Conservation (phyloP, 2,113 vertebrate genomes). For the Hypomesus transpacificus region DNA sequence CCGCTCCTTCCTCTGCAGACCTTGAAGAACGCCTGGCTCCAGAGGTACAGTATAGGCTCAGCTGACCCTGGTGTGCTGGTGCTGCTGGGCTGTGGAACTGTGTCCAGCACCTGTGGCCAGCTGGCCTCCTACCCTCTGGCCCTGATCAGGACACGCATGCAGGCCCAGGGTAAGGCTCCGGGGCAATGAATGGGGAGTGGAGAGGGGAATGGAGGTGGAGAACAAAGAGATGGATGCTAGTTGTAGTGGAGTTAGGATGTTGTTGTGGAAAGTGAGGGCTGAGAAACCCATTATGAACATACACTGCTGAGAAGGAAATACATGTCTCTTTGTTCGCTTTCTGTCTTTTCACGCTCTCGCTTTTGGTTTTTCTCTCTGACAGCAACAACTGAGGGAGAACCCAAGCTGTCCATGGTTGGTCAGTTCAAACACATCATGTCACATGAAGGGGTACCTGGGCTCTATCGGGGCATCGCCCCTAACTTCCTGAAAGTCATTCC, state of each 20-base stretch:
- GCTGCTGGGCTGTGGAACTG: slow-evolving; percentile 82
- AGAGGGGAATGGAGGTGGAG: background rate
- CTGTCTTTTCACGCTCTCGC: no score
- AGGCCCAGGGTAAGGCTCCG: slow-evolving; percentile 81
- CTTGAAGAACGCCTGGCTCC: slow-evolving; percentile 83
- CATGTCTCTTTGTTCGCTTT: no score
- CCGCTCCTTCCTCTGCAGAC: slow-evolving; percentile 60
- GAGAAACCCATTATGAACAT: no score
- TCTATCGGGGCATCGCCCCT: slow-evolving; percentile 80
- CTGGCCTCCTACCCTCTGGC: slow-evolving; percentile 87
- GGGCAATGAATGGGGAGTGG: background rate
- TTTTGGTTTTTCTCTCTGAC: slow-evolving; percentile 20
- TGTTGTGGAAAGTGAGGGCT: no score
- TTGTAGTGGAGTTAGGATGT: no score
- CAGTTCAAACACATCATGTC: slow-evolving; percentile 71
- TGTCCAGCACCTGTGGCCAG: slow-evolving; percentile 86
- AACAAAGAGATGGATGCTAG: background rate
- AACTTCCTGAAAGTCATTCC: slow-evolving; percentile 85
- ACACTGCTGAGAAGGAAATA: no score
- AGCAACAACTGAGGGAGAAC: slow-evolving; percentile 69
- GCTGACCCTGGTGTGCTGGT: slow-evolving; percentile 79
- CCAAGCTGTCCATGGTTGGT: slow-evolving; percentile 71
- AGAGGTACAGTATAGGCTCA: slow-evolving; percentile 67
- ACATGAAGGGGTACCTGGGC: slow-evolving; percentile 74
- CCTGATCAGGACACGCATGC: slow-evolving; percentile 86